phyloP scores from a whole-genome alignment of 1,140 invertebrate genomes.

The Ephestia elutella region DNA sequence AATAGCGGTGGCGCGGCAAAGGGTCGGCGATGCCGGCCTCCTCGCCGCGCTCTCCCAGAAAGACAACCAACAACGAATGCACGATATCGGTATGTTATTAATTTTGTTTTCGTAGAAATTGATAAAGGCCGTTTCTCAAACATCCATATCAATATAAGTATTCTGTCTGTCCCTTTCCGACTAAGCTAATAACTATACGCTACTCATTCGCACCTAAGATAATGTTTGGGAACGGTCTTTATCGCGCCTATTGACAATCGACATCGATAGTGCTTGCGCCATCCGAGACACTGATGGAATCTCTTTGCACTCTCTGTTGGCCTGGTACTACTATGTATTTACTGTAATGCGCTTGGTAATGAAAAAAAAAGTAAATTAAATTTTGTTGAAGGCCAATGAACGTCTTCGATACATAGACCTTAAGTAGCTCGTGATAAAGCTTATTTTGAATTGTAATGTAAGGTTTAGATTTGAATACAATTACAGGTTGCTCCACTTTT shows the following conservation, averaged over 20 bases:
- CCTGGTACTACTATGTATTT: slow-evolving; percentile 69
- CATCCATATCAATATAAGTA: too few species aligned
- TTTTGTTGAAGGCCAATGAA: slow-evolving; percentile 25
- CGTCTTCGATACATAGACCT: background rate
- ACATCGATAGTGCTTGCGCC: slow-evolving; percentile 35
- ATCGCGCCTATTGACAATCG: slow-evolving; percentile 24
- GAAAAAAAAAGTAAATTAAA: slow-evolving; percentile 52
- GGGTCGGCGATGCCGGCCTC: slow-evolving; percentile 75
- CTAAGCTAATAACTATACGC: background rate
- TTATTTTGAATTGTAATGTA: slow-evolving; percentile 4
- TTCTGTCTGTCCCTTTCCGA: background rate
- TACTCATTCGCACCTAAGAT: background rate
- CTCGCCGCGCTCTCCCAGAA: slow-evolving; percentile 63
- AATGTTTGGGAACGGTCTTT: slow-evolving; percentile 9
- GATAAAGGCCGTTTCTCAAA: slow-evolving; percentile 2
- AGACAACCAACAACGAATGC: slow-evolving; percentile 69
- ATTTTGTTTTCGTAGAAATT: background rate
- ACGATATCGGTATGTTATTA: slow-evolving; percentile 74
- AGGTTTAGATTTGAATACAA: background rate
- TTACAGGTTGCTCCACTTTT: slow-evolving; percentile 27
- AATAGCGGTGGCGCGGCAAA: slow-evolving; percentile 88
- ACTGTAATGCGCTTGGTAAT: slow-evolving; percentile 52
- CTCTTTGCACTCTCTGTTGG: slow-evolving; percentile 43
- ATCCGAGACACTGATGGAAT: slow-evolving; percentile 23
- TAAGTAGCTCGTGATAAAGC: background rate